phyloP scores from a whole-genome alignment of 1,140 invertebrate species.

The Pteromalus puparum region DNA sequence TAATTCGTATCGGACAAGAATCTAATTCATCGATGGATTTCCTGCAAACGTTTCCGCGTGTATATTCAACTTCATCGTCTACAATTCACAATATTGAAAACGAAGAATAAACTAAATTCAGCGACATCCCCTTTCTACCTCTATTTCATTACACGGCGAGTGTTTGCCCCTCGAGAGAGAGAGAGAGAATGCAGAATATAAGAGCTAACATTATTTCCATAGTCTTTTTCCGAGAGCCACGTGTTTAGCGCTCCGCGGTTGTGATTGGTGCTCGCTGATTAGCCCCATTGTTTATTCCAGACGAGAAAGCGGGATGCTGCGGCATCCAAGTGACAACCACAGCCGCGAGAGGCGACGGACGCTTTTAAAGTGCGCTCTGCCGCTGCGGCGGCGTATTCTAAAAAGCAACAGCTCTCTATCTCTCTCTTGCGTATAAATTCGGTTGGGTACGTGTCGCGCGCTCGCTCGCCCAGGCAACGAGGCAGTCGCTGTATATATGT shows the following conservation, averaged over 20 bases:
- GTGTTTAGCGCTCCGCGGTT: too few species aligned
- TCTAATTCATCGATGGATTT: too few species aligned
- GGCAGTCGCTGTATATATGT: not conserved
- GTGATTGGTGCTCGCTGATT: constrained; percentile 31
- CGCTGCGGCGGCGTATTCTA: not conserved
- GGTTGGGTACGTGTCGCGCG: not conserved
- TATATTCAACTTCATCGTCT: too few species aligned
- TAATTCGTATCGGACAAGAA: too few species aligned
- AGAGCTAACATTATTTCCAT: too few species aligned
- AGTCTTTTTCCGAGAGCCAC: too few species aligned
- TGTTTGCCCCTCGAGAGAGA: too few species aligned
- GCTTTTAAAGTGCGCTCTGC: too few species aligned
- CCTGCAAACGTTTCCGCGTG: too few species aligned
- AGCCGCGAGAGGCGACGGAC: not conserved
- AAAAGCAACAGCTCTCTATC: not conserved
- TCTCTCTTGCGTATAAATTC: constrained; percentile 10
- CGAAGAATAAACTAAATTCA: not conserved
- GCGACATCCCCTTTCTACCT: not conserved
- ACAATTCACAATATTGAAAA: not conserved
- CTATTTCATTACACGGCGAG: not conserved
- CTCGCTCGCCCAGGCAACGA: not conserved
- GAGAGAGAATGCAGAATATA: too few species aligned
- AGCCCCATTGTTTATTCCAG: constrained; percentile 38
- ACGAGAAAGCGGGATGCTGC: not conserved
- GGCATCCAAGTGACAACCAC: not conserved